A percentile compares a stretch with the other conserved stretches of the same genome.
Conservation (phyloP, 2,113 vertebrate species). For the Nestor notabilis region DNA sequence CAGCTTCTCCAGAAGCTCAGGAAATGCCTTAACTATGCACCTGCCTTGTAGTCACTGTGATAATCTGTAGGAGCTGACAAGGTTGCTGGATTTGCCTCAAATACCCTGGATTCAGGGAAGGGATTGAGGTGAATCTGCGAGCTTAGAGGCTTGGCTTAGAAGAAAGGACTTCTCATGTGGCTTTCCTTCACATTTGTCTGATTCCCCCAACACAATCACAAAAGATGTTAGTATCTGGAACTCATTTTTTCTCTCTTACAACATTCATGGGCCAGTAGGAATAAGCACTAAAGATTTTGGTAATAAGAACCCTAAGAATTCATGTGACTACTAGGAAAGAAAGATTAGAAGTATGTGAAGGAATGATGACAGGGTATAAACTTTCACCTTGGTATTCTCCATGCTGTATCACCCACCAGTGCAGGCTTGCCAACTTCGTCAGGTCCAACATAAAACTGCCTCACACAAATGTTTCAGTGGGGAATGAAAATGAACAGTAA, state of each 20-base stretch:
- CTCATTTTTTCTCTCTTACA: background rate
- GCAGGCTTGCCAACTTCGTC: background rate
- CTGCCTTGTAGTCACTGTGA: background rate
- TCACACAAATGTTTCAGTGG: background rate
- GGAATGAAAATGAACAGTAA: background rate
- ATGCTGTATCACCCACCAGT: background rate
- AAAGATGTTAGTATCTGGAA: background rate
- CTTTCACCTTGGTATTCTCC: background rate
- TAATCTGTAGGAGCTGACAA: background rate
- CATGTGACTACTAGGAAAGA: background rate
- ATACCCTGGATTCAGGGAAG: background rate
- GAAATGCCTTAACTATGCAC: background rate
- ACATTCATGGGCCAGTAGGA: background rate
- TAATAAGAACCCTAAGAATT: background rate
- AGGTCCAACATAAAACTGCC: background rate
- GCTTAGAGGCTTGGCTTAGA: background rate
- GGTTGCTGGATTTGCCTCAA: background rate
- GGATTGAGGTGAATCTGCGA: background rate
- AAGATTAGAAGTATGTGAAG: background rate
- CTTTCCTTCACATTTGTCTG: background rate
- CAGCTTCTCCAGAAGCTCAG: background rate
- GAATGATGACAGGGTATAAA: background rate
- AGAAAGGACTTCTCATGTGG: background rate
- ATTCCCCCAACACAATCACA: background rate
- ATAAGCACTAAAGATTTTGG: background rate